A percentile compares a stretch with the other conserved stretches of the same genome.
Evolutionary conservation across 1,140 invertebrate genomes (phyloP).

Genomic region (Ptiloglossa arizonensis): DNA sequence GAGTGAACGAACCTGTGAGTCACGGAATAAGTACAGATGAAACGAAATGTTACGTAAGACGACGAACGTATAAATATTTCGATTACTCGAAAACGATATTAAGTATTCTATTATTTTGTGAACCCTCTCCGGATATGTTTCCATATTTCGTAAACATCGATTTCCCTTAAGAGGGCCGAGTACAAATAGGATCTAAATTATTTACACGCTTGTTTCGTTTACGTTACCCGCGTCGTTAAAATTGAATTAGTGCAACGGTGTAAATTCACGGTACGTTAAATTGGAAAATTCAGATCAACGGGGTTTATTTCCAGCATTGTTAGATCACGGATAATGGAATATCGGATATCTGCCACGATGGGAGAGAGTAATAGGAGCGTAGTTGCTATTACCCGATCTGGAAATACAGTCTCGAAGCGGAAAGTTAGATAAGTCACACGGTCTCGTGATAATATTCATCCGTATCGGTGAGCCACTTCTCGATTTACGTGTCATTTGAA

Average conservation of each 20-base stretch:
- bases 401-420: constrained; percentile 22
- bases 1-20: too few species aligned
- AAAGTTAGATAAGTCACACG: constrained; percentile 41
- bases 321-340: constrained; percentile 39
- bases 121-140: too few species aligned
- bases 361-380: constrained; percentile 7
- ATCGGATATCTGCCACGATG: constrained; percentile 19
- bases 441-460: constrained; percentile 45
- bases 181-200: neutral
- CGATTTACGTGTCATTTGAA: constrained; percentile 41
- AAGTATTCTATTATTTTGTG: too few species aligned
- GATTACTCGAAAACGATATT: too few species aligned
- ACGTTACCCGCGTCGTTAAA: neutral
- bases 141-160: neutral
- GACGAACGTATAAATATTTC: too few species aligned
- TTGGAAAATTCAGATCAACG: constrained; percentile 25
- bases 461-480: constrained; percentile 10
- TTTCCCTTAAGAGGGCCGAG: too few species aligned
- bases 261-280: neutral
- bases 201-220: neutral
- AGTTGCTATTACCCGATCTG: constrained; percentile 1
- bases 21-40: too few species aligned
- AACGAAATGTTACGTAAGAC: too few species aligned
- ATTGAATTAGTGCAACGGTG: neutral
- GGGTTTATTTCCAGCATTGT: constrained; percentile 25